A percentile compares a stretch with the other conserved stretches of the same genome.
These are phyloP conservation scores for Thaumetopoea pityocampa DNA, from an alignment of 1,140 invertebrate genomes.

Conservation along the genomic window DNA sequence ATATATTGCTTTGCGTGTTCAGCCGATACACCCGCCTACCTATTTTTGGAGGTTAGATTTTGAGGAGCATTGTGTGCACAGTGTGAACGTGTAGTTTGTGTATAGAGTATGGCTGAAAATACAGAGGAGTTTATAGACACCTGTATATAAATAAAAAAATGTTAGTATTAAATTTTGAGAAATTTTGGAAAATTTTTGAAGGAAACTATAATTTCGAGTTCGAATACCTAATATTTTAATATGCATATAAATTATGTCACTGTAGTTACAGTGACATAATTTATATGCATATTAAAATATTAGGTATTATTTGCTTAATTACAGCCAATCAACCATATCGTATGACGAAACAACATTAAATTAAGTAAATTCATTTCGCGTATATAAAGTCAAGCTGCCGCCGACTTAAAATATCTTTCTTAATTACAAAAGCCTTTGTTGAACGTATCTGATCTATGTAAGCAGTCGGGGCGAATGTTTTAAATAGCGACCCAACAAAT, in stretches of 20 bases:
- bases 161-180: too few relatives aligned
- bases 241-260: background rate
- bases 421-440: conserved; percentile 76
- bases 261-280: conserved; percentile 1
- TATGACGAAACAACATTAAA: conserved; percentile 64
- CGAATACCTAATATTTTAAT: conserved; percentile 3
- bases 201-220: background rate
- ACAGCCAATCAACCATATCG: conserved; percentile 42
- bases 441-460: conserved; percentile 75
- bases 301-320: conserved; percentile 20
- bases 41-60: conserved; percentile 41
- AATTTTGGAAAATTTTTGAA: conserved; percentile 1
- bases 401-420: conserved; percentile 75
- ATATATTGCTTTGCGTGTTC: conserved; percentile 66
- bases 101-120: too few relatives aligned
- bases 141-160: too few relatives aligned
- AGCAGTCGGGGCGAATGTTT: conserved; percentile 72
- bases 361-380: conserved; percentile 70
- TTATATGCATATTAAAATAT: background rate
- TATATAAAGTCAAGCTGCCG: conserved; percentile 71
- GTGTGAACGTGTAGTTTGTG: too few relatives aligned
- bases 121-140: too few relatives aligned
- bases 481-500: conserved; percentile 73
- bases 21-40: conserved; percentile 29
- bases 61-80: too few relatives aligned